Base-by-base conservation (phyloP, 1,140 invertebrate species). In the Latrodectus geometricus region DNA sequence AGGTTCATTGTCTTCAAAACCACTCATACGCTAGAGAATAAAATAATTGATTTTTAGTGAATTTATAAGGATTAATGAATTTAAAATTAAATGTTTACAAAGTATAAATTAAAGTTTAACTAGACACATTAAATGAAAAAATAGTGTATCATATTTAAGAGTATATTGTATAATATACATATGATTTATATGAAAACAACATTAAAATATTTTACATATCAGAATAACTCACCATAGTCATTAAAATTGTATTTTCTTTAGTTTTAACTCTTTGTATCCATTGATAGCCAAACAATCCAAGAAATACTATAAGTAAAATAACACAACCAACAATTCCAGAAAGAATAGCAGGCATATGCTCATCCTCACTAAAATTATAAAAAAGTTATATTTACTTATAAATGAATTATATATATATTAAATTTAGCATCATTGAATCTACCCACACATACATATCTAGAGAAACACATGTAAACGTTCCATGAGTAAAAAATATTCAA, bases 191-290 rank as follows among this genome's bases (percentile, higher is more conserved):
- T 35, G 1, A 35, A 35, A 35, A 35, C 9, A 73, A 70, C 8
- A 76, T 12, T 12, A 21, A 56, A 50, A 76, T 23, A 23, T 76
- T 8, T 66, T 4, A 74, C n/a, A 14, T 14, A 3, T 74, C 35
- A 15, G 35, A 35, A 35, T 35, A 35, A 35, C 84, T 56, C 5
- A 95, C 95, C 94, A 96, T 95, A 3, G 97, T 96, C 94, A 97
- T 95, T 90, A 97, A 96, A 82, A 97, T 95, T 0, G 96, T 96
- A 70, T 97, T 96, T 89, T 97, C 96, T 91, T 97, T 97, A 11
- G 95, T 94, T 90, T 95, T 94, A 90, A 95, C 92, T 91, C 94
- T 90, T 91, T 96, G 88, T 91, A 95, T 91, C 94, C 95, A 93
- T 90, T 94, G 91, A 91, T 93, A 93, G 81, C 94, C 92, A 82